Conservation (phyloP, 2,797 vertebrate species). For the Rousettus madagascariensis region DNA sequence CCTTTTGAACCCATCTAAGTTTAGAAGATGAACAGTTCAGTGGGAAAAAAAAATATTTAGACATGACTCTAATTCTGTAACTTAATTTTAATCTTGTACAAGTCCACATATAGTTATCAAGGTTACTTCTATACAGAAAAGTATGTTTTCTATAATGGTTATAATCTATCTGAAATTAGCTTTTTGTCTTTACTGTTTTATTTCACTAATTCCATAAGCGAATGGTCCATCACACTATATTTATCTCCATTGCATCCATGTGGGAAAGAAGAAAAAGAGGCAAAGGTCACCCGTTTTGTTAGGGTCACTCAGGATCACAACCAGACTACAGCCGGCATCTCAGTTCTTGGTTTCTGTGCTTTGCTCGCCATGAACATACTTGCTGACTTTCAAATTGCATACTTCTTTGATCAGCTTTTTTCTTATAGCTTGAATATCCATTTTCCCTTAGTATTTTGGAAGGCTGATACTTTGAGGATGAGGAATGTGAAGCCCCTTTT, state of each 20-base stretch:
- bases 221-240: not conserved
- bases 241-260: not conserved
- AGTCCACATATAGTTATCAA: constrained; percentile 31
- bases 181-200: constrained; percentile 40
- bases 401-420: not conserved
- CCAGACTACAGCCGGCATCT: not conserved
- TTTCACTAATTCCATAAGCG: constrained; percentile 32
- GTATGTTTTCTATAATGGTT: constrained; percentile 48
- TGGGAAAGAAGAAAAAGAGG: not conserved
- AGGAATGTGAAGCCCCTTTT: not conserved
- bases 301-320: not conserved
- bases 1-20: not conserved
- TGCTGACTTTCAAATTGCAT: not conserved
- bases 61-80: constrained; percentile 22
- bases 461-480: not conserved
- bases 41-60: not conserved
- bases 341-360: not conserved
- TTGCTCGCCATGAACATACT: not conserved
- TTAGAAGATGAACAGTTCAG: constrained; percentile 34
- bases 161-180: constrained; percentile 49
- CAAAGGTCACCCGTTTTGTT: not conserved
- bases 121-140: constrained; percentile 51
- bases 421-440: not conserved
- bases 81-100: constrained; percentile 62
- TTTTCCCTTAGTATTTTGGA: constrained; percentile 13